These are phyloP conservation scores for Ascidia mentula DNA, from an alignment of 23 tunicate genomes.

Conservation along the genomic window DNA sequence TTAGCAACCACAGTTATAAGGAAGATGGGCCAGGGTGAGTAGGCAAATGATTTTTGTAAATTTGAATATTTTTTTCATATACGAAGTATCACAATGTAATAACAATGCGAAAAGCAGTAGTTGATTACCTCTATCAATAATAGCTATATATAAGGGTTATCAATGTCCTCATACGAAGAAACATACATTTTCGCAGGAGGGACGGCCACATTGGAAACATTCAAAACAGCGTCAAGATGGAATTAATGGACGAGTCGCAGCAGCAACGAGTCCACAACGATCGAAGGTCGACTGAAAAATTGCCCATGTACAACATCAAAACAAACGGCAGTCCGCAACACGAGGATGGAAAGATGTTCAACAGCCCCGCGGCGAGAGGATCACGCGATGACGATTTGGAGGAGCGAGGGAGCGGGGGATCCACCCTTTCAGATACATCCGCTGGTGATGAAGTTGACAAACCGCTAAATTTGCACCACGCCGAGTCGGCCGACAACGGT, in stretches of 20 bases:
- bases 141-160: too few species aligned
- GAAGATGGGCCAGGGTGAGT: constrained; percentile 25
- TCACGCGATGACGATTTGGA: constrained; percentile 33
- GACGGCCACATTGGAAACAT: background rate
- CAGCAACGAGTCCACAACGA: background rate
- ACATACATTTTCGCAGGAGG: background rate
- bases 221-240: background rate
- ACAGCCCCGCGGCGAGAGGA: background rate
- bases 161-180: background rate
- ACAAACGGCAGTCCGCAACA: background rate
- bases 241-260: background rate
- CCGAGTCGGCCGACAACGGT: background rate
- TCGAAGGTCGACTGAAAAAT: background rate
- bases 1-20: constrained; percentile 41
- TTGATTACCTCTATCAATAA: too few species aligned
- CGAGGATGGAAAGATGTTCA: constrained; percentile 2
- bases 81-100: background rate
- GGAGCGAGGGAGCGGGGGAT: constrained; percentile 18
- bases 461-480: constrained; percentile 21
- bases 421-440: constrained; percentile 20
- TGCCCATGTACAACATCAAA: background rate
- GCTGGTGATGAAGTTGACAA: constrained; percentile 22
- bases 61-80: background rate
- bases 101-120: too few species aligned
- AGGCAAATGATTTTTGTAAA: background rate